Evolutionary conservation across 2,797 vertebrate species (phyloP).

Genomic region (Gadopsis bispinosus): DNA sequence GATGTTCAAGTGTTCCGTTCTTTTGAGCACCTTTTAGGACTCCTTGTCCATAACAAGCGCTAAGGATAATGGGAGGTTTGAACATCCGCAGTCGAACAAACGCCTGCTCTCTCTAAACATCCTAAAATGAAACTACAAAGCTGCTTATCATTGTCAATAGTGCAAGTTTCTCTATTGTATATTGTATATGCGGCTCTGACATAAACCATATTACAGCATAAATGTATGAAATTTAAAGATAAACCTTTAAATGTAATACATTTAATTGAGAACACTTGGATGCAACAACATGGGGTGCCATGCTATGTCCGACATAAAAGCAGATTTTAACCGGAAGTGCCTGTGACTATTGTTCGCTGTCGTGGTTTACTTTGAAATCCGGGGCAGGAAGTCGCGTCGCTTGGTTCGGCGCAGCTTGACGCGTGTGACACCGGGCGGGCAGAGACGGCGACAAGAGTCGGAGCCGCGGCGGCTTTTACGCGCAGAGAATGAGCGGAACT

Average conservation of each 20-base stretch:
- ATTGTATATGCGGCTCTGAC: no score
- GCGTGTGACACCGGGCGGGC: background rate
- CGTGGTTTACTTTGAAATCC: constrained; percentile 56
- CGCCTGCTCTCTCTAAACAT: no score
- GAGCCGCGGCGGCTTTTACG: background rate
- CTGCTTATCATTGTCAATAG: background rate
- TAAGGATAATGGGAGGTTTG: no score
- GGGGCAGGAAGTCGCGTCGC: background rate
- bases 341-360: rapidly evolving
- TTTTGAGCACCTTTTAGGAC: no score
- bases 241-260: background rate
- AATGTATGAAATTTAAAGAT: no score
- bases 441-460: constrained; percentile 39
- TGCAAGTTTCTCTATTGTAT: background rate
- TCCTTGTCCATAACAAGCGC: no score
- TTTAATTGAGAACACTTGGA: background rate
- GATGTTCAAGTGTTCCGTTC: no score
- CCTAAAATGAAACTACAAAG: background rate
- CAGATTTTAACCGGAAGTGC: constrained; percentile 15
- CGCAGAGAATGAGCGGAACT: constrained; percentile 14
- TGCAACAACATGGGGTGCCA: background rate
- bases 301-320: background rate
- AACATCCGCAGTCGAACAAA: background rate
- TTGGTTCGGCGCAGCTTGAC: background rate
- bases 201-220: no score